Percentiles rank a stretch among this genome's conserved stretches.
Conservation (phyloP, 2,888 invertebrate species). For the Yponomeuta malinellus region DNA sequence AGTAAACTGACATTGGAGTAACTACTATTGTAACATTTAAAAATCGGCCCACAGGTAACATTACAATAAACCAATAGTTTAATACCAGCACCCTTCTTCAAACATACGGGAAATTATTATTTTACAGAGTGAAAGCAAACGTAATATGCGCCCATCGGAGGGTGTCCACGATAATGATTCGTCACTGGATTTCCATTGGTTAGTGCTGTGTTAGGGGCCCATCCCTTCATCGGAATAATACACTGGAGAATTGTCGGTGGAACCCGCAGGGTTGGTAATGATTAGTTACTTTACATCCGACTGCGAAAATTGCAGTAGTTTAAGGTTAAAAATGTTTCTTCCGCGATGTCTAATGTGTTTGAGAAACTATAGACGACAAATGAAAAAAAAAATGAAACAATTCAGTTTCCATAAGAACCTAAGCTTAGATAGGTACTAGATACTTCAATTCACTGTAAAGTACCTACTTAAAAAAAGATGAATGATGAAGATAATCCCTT, state of each 20-base stretch:
- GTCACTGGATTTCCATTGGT: slow-evolving; percentile 45
- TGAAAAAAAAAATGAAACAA: too few relatives aligned
- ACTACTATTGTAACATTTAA: too few relatives aligned
- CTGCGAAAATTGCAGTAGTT: slow-evolving; percentile 33
- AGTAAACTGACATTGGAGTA: neutral
- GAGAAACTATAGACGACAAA: too few relatives aligned
- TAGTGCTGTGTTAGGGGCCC: slow-evolving; percentile 42
- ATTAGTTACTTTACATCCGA: slow-evolving; percentile 38
- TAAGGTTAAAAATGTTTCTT: neutral
- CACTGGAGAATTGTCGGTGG: slow-evolving; percentile 23
- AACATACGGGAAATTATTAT: slow-evolving; percentile 46
- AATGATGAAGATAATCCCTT: too few relatives aligned
- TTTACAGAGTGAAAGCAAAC: slow-evolving; percentile 63
- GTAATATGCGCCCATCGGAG: slow-evolving; percentile 55
- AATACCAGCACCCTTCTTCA: slow-evolving; percentile 6
- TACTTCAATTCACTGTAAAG: too few relatives aligned
- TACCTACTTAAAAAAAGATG: too few relatives aligned
- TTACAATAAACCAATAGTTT: slow-evolving; percentile 5
- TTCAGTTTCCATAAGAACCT: too few relatives aligned
- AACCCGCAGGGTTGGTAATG: slow-evolving; percentile 55
- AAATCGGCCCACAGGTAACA: neutral
- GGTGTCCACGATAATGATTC: slow-evolving; percentile 51
- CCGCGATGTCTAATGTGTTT: too few relatives aligned
- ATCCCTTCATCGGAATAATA: slow-evolving; percentile 37
- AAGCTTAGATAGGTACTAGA: too few relatives aligned